Evolutionary conservation across 2,113 vertebrate genomes (phyloP).

Genomic region (Sceloporus undulatus): DNA sequence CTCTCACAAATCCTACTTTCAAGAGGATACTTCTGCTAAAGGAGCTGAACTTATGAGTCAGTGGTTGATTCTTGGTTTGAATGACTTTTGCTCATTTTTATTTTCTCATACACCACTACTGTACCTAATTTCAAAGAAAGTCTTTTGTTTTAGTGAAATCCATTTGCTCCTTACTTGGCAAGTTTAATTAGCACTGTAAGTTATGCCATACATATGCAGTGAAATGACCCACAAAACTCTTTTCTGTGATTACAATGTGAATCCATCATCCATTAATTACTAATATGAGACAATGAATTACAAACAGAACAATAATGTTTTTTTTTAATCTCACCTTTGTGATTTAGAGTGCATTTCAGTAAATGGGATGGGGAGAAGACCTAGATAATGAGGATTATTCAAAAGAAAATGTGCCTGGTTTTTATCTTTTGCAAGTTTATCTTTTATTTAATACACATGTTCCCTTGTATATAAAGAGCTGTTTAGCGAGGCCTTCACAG

Average conservation of each 20-base stretch:
- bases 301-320: too few relatives aligned
- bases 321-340: too few relatives aligned
- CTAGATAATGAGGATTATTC: too few relatives aligned
- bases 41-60: not conserved
- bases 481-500: not conserved
- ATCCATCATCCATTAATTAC: not conserved
- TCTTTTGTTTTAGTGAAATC: not conserved
- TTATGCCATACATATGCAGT: rapidly evolving
- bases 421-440: not conserved
- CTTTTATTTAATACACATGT: not conserved
- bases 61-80: not conserved
- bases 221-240: slow-evolving; percentile 11
- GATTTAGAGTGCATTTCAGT: too few relatives aligned
- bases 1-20: slow-evolving; percentile 19
- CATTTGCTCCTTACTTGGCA: not conserved
- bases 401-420: not conserved
- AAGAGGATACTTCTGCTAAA: not conserved
- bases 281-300: too few relatives aligned
- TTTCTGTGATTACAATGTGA: not conserved
- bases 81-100: not conserved
- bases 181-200: not conserved
- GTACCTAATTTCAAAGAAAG: not conserved
- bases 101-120: rapidly evolving
- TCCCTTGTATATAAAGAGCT: not conserved
- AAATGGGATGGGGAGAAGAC: too few relatives aligned